These are phyloP conservation scores for Cyphomyrmex costatus DNA, from an alignment of 1,140 invertebrate species.

Conservation along the genomic window DNA sequence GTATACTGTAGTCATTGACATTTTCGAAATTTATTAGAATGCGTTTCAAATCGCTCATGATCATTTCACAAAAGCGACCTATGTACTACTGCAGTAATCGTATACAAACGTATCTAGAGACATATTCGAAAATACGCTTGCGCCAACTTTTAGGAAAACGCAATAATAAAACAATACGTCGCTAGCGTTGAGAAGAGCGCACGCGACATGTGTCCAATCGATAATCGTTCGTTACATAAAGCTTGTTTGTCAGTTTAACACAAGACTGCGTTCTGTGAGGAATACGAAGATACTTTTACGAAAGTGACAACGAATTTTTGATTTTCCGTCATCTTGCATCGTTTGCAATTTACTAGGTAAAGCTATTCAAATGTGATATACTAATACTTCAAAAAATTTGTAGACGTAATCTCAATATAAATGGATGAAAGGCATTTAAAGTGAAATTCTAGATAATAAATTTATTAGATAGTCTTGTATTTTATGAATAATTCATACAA, in stretches of 20 bases:
- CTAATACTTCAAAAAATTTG: too few species aligned
- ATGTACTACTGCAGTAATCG: not conserved
- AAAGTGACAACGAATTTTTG: not conserved
- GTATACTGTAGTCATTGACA: conserved; percentile 53
- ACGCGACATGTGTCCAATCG: not conserved
- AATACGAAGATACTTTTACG: not conserved
- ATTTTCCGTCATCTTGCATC: not conserved
- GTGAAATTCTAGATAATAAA: not conserved
- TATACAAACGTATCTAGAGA: too few species aligned
- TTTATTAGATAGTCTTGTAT: not conserved
- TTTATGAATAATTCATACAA: not conserved
- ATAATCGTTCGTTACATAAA: not conserved
- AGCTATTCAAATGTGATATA: too few species aligned
- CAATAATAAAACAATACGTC: not conserved
- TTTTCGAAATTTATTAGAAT: not conserved
- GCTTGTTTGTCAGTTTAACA: not conserved
- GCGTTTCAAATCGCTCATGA: not conserved
- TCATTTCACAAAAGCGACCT: conserved; percentile 1
- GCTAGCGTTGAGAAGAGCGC: not conserved
- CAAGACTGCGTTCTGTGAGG: not conserved
- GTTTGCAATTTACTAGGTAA: not conserved
- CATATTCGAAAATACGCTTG: not conserved
- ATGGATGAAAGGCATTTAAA: too few species aligned
- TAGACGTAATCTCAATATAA: too few species aligned
- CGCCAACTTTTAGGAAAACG: not conserved